Percentiles rank a stretch among this genome's conserved stretches.
Conservation (phyloP, 1,140 invertebrate genomes). For the Aphelenchoides fujianensis region DNA sequence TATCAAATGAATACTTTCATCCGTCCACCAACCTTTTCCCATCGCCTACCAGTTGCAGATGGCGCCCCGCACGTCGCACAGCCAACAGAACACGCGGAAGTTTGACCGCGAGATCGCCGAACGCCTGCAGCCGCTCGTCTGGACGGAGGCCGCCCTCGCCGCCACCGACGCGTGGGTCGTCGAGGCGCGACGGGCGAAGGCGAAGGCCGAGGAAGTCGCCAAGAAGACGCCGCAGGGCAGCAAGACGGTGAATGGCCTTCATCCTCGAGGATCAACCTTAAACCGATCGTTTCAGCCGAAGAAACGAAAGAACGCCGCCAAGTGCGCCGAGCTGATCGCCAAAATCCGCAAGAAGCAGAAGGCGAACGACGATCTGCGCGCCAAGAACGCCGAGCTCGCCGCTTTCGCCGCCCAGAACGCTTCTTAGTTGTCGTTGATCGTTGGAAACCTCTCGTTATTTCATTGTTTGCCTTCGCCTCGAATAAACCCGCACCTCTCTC, state of each 20-base stretch:
- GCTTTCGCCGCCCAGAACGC: background rate
- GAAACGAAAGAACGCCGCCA: background rate
- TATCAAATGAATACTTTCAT: no score
- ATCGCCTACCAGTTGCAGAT: no score
- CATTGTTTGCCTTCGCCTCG: no score
- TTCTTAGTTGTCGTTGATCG: no score
- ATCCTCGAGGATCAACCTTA: background rate
- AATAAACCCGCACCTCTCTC: no score
- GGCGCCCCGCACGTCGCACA: no score
- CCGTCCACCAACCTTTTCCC: no score
- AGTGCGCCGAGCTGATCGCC: background rate
- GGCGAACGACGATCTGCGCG: background rate
- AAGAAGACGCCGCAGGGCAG: background rate
- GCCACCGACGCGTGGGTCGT: background rate
- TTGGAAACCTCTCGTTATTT: no score
- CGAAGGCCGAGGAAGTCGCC: background rate
- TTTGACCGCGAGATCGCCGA: slow-evolving; percentile 1
- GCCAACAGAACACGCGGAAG: no score
- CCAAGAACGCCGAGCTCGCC: background rate
- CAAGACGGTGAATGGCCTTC: background rate
- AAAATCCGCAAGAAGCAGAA: background rate
- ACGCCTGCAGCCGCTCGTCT: background rate
- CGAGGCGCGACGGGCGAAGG: background rate
- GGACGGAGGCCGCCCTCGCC: background rate
- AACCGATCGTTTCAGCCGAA: background rate